Percentiles rank a stretch among this genome's conserved stretches.
These are phyloP conservation scores for Incurvaria masculella DNA, from an alignment of 2,888 invertebrate genomes.

Conservation along the genomic window DNA sequence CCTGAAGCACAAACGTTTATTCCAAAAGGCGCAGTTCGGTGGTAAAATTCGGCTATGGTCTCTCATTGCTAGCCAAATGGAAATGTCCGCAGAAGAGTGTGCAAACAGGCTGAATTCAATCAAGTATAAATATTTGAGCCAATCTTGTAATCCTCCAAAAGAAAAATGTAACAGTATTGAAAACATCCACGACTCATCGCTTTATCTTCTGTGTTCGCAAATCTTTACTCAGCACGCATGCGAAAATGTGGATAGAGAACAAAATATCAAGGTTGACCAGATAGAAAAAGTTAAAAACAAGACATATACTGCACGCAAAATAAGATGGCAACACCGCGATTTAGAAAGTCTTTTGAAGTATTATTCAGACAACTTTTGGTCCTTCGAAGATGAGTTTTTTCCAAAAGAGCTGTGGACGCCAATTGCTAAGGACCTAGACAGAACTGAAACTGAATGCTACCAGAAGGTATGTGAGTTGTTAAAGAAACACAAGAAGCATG, in stretches of 20 bases:
- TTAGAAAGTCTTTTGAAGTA: conserved; percentile 35
- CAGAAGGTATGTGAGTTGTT: conserved; percentile 36
- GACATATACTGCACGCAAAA: conserved; percentile 13
- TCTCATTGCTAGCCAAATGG: conserved; percentile 29
- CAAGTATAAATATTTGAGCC: conserved; percentile 32
- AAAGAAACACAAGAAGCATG: conserved; percentile 29
- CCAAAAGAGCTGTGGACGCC: conserved; percentile 40
- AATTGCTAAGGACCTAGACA: conserved; percentile 26
- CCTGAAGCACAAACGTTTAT: too few species aligned
- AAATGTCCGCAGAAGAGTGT: conserved; percentile 33
- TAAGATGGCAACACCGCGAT: conserved; percentile 25
- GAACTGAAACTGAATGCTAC: conserved; percentile 24
- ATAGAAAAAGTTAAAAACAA: not conserved
- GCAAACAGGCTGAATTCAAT: conserved; percentile 36
- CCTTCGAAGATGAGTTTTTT: conserved; percentile 38
- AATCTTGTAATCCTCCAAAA: too few species aligned
- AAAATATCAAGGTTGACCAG: too few species aligned
- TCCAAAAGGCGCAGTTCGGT: too few species aligned
- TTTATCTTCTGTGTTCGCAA: too few species aligned
- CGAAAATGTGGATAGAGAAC: too few species aligned
- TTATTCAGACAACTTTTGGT: conserved; percentile 33
- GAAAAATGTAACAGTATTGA: too few species aligned
- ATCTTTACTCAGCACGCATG: too few species aligned
- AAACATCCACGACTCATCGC: too few species aligned
- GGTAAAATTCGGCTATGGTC: too few species aligned